phyloP scores from a whole-genome alignment of 2,888 invertebrate genomes.

The Penaeus monodon region DNA sequence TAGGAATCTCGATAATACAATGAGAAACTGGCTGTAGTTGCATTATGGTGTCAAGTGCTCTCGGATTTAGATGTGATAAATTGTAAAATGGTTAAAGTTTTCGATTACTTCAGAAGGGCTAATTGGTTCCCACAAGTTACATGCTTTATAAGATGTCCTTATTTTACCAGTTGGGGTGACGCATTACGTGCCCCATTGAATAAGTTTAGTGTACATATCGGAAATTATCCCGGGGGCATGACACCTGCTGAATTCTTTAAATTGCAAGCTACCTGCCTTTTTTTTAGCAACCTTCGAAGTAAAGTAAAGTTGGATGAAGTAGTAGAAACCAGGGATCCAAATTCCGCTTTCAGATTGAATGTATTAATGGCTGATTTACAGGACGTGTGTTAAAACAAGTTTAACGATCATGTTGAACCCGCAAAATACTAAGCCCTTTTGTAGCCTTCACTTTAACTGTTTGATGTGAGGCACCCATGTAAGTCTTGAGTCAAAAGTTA shows the following conservation, averaged over 20 bases:
- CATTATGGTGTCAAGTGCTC: background rate
- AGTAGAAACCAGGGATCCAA: background rate
- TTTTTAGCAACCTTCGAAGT: background rate
- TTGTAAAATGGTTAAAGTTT: background rate
- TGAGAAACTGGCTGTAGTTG: constrained; percentile 28
- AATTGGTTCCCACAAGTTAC: background rate
- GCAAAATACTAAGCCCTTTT: too few species aligned
- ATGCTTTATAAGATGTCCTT: constrained; percentile 21
- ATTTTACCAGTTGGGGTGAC: constrained; percentile 11
- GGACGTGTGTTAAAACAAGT: too few species aligned
- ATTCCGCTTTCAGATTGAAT: too few species aligned
- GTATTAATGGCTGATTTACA: too few species aligned
- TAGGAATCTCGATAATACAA: background rate
- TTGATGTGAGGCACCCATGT: too few species aligned
- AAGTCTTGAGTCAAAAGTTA: too few species aligned
- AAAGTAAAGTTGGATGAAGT: constrained; percentile 17
- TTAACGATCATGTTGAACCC: too few species aligned
- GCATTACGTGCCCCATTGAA: constrained; percentile 4
- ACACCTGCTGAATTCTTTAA: background rate
- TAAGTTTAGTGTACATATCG: constrained; percentile 6
- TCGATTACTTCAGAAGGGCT: constrained; percentile 16
- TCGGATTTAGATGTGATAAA: constrained; percentile 4
- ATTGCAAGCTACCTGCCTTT: background rate
- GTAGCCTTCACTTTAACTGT: too few species aligned
- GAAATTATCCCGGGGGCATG: constrained; percentile 12